Evolutionary conservation across 2,888 invertebrate species (phyloP).

Genomic region (Microchrysa polita): DNA sequence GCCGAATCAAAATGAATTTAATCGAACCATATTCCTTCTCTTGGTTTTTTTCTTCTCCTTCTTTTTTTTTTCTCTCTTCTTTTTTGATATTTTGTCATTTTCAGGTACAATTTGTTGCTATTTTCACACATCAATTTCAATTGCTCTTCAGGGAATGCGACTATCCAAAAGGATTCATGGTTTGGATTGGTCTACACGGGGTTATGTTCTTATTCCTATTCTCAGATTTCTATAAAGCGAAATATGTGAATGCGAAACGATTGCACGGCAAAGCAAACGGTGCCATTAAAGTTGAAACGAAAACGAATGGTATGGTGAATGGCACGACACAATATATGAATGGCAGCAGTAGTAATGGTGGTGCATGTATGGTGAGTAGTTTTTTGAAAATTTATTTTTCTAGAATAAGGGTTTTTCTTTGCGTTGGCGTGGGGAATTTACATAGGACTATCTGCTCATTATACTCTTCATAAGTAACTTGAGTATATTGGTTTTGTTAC

Average conservation of each 20-base stretch:
- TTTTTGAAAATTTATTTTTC: neutral
- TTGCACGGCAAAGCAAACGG: constrained; percentile 54
- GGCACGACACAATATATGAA: constrained; percentile 48
- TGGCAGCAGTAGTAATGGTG: constrained; percentile 62
- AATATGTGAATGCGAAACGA: constrained; percentile 68
- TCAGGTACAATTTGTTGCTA: constrained; percentile 90
- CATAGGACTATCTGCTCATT: too few species aligned
- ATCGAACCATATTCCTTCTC: constrained; percentile 5
- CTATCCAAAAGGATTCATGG: constrained; percentile 89
- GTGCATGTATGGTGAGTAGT: constrained; percentile 77
- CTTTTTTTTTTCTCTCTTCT: constrained; percentile 29
- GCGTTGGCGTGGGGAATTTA: too few species aligned
- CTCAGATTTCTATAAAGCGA: constrained; percentile 92
- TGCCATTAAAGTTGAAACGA: constrained; percentile 50
- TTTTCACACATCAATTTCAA: constrained; percentile 92
- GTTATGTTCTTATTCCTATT: constrained; percentile 93
- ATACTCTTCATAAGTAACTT: too few species aligned
- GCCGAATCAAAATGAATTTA: neutral
- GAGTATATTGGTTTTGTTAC: too few species aligned
- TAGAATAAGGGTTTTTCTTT: too few species aligned
- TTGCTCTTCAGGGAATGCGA: constrained; percentile 89
- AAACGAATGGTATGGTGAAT: constrained; percentile 48
- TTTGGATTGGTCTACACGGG: constrained; percentile 95
- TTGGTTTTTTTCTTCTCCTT: constrained; percentile 32
- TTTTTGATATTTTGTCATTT: constrained; percentile 51